These are phyloP conservation scores for Tauraco erythrolophus DNA, from an alignment of 2,113 vertebrate genomes.

Conservation along the genomic window DNA sequence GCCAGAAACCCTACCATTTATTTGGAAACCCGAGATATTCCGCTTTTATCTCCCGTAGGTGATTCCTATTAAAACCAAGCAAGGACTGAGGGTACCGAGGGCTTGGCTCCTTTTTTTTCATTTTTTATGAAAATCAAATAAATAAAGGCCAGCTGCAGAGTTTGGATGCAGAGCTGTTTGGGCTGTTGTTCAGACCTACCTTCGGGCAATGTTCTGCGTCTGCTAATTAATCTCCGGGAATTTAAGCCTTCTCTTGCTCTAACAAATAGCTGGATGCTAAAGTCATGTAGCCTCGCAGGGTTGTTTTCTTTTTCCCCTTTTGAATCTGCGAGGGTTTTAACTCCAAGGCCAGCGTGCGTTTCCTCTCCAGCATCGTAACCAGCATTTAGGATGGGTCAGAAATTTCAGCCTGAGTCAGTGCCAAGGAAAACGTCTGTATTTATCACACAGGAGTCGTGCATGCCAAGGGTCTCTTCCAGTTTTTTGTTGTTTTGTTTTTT, in stretches of 20 bases:
- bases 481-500: too few relatives aligned
- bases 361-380: not conserved
- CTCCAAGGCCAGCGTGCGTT: not conserved
- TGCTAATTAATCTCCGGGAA: conserved; percentile 72
- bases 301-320: not conserved
- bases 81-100: not conserved
- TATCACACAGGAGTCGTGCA: not conserved
- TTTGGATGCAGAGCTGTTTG: conserved; percentile 9
- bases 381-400: conserved; percentile 12
- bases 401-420: not conserved
- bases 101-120: not conserved
- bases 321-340: not conserved
- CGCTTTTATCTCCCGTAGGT: not conserved
- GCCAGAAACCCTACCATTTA: not conserved
- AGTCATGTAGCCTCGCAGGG: conserved; percentile 37
- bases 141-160: conserved; percentile 6
- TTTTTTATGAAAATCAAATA: not conserved
- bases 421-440: conserved; percentile 21
- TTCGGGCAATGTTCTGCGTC: conserved; percentile 18
- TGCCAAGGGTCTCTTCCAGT: not conserved
- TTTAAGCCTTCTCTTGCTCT: conserved; percentile 54
- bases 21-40: not conserved
- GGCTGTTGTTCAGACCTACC: conserved; percentile 38
- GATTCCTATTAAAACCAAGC: not conserved
- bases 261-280: conserved; percentile 69